Evolutionary conservation across 2,113 vertebrate species (phyloP), one percentile per base, ranked within the genome.

Genomic region (Chunga burmeisteri): DNA sequence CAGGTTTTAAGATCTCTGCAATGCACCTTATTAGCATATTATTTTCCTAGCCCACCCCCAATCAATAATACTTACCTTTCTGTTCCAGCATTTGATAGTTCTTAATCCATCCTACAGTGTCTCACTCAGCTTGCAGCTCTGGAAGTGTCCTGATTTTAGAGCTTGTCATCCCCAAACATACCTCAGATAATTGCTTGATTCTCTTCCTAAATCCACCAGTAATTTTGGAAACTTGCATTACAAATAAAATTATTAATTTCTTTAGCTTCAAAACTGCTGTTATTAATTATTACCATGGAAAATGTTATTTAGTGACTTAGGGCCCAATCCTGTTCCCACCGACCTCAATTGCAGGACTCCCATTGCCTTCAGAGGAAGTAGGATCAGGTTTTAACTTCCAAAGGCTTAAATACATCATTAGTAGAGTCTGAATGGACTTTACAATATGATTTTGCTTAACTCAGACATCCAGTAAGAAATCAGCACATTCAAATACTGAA

Each of bases 251-350:
- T 67, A 89, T 23, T 3, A 92, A 92, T 88, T 96, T 81, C 34
- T 94, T 92, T 88, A 86, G 79, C 94, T 96, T 95, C 42, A 96
- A 95, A 96, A 96, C 83, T 92, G 95, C 96, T 97, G 77, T 89
- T 97, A 65, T 87, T 98, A 97, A 96, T 97, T 97, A 96, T 84
- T 94, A 97, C 95, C 95, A 96, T 97, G 96, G 93, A 97, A 97
- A 98, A 97, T 97, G 32, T 96, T 95, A 96, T 98, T 97, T 98
- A 98, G 94, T 93, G 94, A 96, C 91, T 97, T 97, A 97, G 61
- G 78, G 71, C 53, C 81, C 30, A 6, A 97, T 97, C 50, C 94
- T 88, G 36, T 73, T 93, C 23, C n/a, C 26, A 47, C 34, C n/a
- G 30, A 94, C 93, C 15, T 92, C 25, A 81, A 59, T 19, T 56